Percentiles rank a stretch among this genome's conserved stretches.
phyloP scores from a whole-genome alignment of 2,113 vertebrate species.

The Psophia crepitans region DNA sequence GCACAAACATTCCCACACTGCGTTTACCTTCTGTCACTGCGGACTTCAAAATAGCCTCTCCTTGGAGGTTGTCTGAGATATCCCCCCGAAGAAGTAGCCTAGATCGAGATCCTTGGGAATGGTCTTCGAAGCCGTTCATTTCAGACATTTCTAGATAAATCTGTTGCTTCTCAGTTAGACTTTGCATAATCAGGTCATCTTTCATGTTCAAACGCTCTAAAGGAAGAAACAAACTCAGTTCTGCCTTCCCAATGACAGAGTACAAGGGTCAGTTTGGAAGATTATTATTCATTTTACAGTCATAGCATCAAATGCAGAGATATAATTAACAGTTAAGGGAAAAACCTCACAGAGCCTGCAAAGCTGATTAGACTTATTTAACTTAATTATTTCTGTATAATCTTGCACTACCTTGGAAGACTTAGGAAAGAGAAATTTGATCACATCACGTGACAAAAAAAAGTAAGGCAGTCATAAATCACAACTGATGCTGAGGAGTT shows the following conservation, averaged over 20 bases:
- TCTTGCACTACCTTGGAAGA: neutral
- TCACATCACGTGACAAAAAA: neutral
- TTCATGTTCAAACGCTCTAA: conserved; percentile 84
- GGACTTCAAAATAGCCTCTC: conserved; percentile 83
- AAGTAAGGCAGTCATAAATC: neutral
- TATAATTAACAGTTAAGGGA: neutral
- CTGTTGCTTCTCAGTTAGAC: conserved; percentile 88
- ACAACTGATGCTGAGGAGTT: neutral
- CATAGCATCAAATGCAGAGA: neutral
- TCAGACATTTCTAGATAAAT: conserved; percentile 88
- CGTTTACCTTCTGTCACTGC: conserved; percentile 87
- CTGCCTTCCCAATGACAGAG: neutral
- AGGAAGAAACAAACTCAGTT: neutral
- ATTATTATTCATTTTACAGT: neutral
- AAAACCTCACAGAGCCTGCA: neutral
- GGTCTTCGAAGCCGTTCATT: conserved; percentile 77
- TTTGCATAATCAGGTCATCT: conserved; percentile 82
- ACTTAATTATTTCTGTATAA: neutral
- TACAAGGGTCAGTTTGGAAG: neutral
- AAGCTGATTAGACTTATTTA: neutral
- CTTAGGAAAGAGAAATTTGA: neutral
- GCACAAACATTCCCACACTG: neutral
- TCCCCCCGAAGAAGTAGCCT: conserved; percentile 81
- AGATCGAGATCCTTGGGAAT: conserved; percentile 3
- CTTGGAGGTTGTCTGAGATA: conserved; percentile 82